Evolutionary conservation across 2,113 vertebrate genomes (phyloP).

Genomic region (Tyto alba): DNA sequence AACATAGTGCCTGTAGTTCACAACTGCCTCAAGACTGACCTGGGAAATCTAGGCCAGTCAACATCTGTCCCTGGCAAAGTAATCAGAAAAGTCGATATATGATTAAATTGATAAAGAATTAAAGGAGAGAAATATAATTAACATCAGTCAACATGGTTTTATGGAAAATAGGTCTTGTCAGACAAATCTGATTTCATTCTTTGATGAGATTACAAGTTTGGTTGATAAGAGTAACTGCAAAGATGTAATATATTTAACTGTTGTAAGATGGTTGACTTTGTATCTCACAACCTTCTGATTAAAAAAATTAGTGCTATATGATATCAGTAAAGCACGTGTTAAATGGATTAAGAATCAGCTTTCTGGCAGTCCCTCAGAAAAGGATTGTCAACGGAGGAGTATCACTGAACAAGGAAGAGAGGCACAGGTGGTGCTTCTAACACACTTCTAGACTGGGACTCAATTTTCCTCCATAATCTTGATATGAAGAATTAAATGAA

Average conservation of each 20-base stretch:
- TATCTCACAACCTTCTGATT: constrained; percentile 38
- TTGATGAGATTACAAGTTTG: constrained; percentile 52
- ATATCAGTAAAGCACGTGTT: neutral
- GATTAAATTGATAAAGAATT: constrained; percentile 42
- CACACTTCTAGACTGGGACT: neutral
- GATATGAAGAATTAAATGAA: neutral
- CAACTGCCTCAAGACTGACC: neutral
- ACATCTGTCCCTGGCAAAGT: constrained; percentile 5
- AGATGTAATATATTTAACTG: constrained; percentile 35
- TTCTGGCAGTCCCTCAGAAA: neutral
- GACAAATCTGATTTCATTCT: constrained; percentile 48
- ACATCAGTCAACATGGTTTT: constrained; percentile 12
- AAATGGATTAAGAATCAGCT: neutral
- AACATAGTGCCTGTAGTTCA: neutral
- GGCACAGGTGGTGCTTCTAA: neutral
- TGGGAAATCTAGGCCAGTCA: neutral
- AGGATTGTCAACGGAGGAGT: neutral
- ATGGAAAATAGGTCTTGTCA: constrained; percentile 53
- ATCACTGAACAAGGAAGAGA: neutral
- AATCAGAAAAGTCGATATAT: neutral
- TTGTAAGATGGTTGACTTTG: constrained; percentile 38
- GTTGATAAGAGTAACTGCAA: constrained; percentile 40
- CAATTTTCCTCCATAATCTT: neutral
- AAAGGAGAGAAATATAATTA: constrained; percentile 46
- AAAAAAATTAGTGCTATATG: constrained; percentile 30